A percentile compares a stretch with the other conserved stretches of the same genome.
These are phyloP conservation scores for Eremobia ochroleuca DNA, from an alignment of 2,888 invertebrate genomes.

Conservation along the genomic window DNA sequence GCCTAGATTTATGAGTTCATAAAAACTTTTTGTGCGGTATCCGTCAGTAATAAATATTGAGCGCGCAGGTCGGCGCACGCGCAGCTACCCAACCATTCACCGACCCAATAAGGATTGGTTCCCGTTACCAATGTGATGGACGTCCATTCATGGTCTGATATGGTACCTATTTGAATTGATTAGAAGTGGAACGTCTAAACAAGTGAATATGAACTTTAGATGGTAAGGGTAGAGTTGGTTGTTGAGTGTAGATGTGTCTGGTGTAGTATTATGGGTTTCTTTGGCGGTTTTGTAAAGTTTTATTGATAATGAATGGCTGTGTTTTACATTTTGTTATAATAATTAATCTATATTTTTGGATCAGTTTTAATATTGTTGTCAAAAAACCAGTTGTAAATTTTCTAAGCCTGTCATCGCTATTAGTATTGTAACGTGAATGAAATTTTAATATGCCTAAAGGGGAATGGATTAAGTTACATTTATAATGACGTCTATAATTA, in stretches of 20 bases:
- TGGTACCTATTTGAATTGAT: slow-evolving; percentile 54
- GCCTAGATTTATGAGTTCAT: slow-evolving; percentile 49
- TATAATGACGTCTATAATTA: neutral
- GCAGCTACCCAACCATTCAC: slow-evolving; percentile 60
- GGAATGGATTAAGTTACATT: neutral
- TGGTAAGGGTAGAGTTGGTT: rapidly evolving
- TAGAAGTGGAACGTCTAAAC: neutral
- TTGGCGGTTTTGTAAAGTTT: neutral
- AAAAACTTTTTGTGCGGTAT: slow-evolving; percentile 46
- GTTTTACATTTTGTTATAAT: neutral
- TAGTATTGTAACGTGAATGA: neutral
- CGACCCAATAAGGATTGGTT: slow-evolving; percentile 65
- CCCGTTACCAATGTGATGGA: slow-evolving; percentile 69
- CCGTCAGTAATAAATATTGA: slow-evolving; percentile 53
- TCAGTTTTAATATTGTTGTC: neutral
- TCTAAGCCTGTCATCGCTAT: neutral
- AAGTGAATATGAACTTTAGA: neutral
- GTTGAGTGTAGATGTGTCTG: neutral
- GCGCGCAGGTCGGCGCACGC: slow-evolving; percentile 26
- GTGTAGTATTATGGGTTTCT: neutral
- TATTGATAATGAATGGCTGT: neutral
- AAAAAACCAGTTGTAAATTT: neutral
- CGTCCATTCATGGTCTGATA: slow-evolving; percentile 53
- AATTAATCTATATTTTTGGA: neutral
- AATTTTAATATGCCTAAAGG: neutral